Percentiles rank a stretch among this genome's conserved stretches.
Conservation (phyloP, 2,888 invertebrate species). For the Catotricha subobsoleta region DNA sequence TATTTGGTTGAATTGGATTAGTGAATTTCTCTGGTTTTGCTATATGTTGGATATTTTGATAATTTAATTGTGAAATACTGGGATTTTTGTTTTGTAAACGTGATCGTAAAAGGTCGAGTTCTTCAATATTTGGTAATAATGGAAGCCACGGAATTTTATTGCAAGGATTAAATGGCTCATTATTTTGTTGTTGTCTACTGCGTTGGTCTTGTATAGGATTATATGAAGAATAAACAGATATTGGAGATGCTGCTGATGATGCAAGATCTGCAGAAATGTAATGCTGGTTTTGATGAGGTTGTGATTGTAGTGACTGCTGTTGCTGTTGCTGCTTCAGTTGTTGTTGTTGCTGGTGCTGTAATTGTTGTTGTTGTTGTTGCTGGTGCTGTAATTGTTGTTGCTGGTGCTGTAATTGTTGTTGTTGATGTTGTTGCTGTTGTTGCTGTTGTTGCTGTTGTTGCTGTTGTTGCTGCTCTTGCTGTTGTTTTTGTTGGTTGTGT, state of each 20-base stretch:
- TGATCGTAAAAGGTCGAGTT: not conserved
- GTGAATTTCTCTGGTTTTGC: not conserved
- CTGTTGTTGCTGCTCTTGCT: too few relatives aligned
- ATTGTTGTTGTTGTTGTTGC: not conserved
- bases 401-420: not conserved
- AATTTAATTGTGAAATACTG: not conserved
- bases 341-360: not conserved
- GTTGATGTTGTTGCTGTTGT: not conserved
- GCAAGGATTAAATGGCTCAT: slow-evolving; percentile 37
- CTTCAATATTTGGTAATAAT: slow-evolving; percentile 27
- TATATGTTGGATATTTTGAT: not conserved
- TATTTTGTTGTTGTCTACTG: not conserved
- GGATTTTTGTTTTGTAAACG: not conserved
- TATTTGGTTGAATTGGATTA: too few relatives aligned
- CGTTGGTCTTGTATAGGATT: not conserved
- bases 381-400: not conserved
- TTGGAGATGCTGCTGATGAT: slow-evolving; percentile 2
- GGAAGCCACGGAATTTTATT: slow-evolving; percentile 71
- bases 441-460: not conserved
- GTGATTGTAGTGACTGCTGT: not conserved
- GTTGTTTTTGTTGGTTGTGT: not conserved
- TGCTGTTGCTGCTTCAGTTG: not conserved
- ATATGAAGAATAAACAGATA: not conserved
- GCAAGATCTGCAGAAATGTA: slow-evolving; percentile 1
- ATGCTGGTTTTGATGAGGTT: not conserved